Evolutionary conservation across 2,113 vertebrate species (phyloP).

Genomic region (Chroicocephalus ridibundus): DNA sequence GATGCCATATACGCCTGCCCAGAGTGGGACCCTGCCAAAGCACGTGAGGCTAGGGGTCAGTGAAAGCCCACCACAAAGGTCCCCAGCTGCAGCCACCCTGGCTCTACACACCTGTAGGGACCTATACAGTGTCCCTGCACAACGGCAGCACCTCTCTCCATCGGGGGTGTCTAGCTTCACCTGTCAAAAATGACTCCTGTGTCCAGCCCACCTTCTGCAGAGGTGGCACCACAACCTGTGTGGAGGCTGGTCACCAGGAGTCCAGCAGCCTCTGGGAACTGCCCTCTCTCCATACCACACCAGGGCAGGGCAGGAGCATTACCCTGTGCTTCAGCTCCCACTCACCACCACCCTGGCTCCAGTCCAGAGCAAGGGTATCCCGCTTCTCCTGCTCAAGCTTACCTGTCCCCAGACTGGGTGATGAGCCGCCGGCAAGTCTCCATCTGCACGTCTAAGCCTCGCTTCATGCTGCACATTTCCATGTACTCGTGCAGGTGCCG

Average conservation of each 20-base stretch:
- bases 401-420: constrained; percentile 93
- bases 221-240: background rate
- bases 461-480: constrained; percentile 99
- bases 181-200: background rate
- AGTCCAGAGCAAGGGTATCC: rapidly evolving
- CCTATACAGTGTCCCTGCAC: background rate
- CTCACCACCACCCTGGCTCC: background rate
- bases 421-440: constrained; percentile 95
- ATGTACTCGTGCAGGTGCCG: constrained; percentile 97
- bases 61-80: background rate
- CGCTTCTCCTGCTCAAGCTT: background rate
- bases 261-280: background rate
- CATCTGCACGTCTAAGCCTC: constrained; percentile 97
- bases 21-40: background rate
- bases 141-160: background rate
- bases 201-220: background rate
- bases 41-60: background rate
- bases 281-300: background rate
- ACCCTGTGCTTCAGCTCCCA: background rate
- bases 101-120: background rate
- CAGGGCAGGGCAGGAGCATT: background rate
- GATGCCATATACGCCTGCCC: background rate
- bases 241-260: background rate
- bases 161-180: background rate
- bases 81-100: background rate